phyloP scores from a whole-genome alignment of 2,797 vertebrate genomes.

The Poeciliopsis paucimaculata region DNA sequence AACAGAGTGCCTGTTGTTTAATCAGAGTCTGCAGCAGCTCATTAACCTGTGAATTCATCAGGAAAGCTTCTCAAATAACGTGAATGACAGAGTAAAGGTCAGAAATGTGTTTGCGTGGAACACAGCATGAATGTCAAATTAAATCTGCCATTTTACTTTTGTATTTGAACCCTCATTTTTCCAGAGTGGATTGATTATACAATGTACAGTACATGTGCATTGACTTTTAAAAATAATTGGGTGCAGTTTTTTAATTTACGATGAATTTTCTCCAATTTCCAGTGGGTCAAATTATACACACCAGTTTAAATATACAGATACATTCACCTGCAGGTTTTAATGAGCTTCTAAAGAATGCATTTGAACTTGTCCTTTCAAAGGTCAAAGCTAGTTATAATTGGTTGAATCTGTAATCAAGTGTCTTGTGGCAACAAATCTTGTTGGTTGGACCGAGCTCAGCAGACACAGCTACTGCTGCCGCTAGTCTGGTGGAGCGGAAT shows the following conservation, averaged over 20 bases:
- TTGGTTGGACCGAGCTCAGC: too few species aligned
- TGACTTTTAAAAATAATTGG: conserved; percentile 7
- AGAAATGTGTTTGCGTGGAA: neutral
- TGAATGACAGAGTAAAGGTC: neutral
- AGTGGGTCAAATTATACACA: neutral
- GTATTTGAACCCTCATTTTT: neutral
- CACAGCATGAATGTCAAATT: neutral
- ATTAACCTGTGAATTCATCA: neutral
- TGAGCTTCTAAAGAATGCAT: neutral
- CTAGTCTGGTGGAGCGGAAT: too few species aligned
- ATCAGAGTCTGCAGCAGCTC: neutral
- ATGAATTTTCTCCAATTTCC: neutral
- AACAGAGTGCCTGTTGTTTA: neutral
- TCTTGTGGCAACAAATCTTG: neutral
- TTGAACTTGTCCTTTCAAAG: neutral
- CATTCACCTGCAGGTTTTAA: neutral
- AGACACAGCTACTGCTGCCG: too few species aligned
- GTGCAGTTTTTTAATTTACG: neutral
- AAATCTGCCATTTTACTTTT: neutral
- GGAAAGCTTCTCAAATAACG: neutral
- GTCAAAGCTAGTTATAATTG: neutral
- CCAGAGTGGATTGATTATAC: neutral
- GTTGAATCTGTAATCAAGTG: neutral
- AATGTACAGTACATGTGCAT: neutral
- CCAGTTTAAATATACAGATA: neutral